Evolutionary conservation across 2,888 invertebrate genomes (phyloP).

Genomic region (Ophraella communa): DNA sequence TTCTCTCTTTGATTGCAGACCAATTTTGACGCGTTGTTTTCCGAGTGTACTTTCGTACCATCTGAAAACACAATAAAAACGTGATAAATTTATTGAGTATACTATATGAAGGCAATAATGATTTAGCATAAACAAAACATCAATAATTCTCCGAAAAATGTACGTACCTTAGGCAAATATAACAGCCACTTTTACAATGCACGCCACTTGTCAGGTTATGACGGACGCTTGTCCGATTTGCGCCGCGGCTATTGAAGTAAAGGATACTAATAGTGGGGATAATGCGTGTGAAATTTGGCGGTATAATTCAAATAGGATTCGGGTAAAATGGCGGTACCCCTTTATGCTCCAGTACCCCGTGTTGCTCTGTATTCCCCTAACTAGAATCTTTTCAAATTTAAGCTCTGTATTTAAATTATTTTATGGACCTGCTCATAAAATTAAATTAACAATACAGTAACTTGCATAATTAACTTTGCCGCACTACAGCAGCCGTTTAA

Average conservation of each 20-base stretch:
- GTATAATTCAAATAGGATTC: no score
- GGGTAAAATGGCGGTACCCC: no score
- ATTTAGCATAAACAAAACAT: conserved; percentile 6
- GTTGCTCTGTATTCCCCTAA: no score
- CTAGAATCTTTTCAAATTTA: no score
- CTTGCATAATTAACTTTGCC: no score
- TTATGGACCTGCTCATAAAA: neutral
- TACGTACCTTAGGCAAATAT: conserved; percentile 5
- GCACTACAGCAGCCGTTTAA: no score
- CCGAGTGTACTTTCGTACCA: conserved; percentile 14
- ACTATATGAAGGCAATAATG: neutral
- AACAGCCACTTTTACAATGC: neutral
- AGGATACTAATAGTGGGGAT: no score
- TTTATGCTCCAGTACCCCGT: no score
- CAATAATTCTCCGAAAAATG: neutral
- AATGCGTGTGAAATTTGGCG: no score
- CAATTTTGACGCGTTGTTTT: conserved; percentile 5
- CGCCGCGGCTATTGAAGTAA: neutral
- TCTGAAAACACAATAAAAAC: conserved; percentile 17
- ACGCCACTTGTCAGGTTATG: neutral
- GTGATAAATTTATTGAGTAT: neutral
- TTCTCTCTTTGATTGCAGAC: conserved; percentile 8
- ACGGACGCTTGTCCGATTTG: neutral
- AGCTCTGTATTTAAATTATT: neutral
- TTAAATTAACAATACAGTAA: neutral